phyloP scores from a whole-genome alignment of 2,113 vertebrate genomes.

The Leptobrachium ailaonicum region DNA sequence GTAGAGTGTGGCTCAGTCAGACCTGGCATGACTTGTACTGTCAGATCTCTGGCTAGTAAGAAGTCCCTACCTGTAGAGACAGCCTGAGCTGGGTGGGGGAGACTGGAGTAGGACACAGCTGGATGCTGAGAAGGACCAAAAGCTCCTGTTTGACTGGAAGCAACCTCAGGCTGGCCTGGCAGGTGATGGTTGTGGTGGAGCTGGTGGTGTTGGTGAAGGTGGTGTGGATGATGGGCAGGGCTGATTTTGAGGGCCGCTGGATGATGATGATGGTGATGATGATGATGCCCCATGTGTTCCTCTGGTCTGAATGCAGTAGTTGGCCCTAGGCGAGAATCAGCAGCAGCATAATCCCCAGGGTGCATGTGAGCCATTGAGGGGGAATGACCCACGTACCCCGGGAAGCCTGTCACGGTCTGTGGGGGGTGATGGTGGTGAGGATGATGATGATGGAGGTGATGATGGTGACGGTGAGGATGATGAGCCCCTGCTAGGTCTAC shows the following conservation, averaged over 20 bases:
- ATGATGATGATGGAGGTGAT: not conserved
- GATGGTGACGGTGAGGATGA: conserved; percentile 77
- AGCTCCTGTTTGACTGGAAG: conserved; percentile 82
- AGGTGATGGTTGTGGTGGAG: conserved; percentile 73
- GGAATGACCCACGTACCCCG: conserved; percentile 82
- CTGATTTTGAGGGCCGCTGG: conserved; percentile 85
- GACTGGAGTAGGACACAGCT: conserved; percentile 70
- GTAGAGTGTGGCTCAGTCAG: conserved; percentile 77
- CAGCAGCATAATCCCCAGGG: conserved; percentile 77
- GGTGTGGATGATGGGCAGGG: conserved; percentile 80
- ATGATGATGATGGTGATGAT: conserved; percentile 63
- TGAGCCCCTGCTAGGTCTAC: conserved; percentile 83
- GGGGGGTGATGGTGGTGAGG: conserved; percentile 64
- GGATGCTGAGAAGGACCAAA: conserved; percentile 81
- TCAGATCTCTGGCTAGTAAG: conserved; percentile 83
- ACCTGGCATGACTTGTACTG: conserved; percentile 81
- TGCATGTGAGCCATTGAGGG: conserved; percentile 78
- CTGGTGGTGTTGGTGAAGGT: conserved; percentile 75
- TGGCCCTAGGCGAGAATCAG: conserved; percentile 82
- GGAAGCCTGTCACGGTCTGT: conserved; percentile 86
- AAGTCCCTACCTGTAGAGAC: conserved; percentile 88
- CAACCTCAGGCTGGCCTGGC: conserved; percentile 84
- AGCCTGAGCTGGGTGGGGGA: conserved; percentile 77
- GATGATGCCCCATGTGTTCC: conserved; percentile 87
- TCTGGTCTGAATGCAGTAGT: conserved; percentile 78